Evolutionary conservation across 2,113 vertebrate genomes (phyloP), one percentile per base, ranked within the genome.

Genomic region (Amblyornis subalaris): DNA sequence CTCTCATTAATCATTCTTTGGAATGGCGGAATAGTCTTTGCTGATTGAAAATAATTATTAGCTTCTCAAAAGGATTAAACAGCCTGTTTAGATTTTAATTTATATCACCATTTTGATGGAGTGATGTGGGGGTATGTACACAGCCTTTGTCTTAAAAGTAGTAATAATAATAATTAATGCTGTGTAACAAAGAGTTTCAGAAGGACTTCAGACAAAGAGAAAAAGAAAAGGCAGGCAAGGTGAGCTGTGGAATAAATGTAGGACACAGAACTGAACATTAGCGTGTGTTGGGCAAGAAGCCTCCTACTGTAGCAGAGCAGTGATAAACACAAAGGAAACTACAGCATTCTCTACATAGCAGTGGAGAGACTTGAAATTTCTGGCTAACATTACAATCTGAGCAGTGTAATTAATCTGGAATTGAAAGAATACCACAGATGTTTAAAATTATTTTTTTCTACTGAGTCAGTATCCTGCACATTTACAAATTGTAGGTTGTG

Each of bases 381-480:
- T 98, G 97, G 96, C 96, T 96, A 96, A 89, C 31, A 0, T 96
- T 95, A 95, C 89, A 94, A 97, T 97, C 85, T 85, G 91, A 97
- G 95, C 90, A 96, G 89, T 97, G 89, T 96, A 97, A 98, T 98
- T 98, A 98, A 98, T 98, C 94, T 97, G 95, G 95, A 97, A 98
- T 95, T 86, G 97, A 97, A 98, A 97, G 97, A 98, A 97, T 97
- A 96, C 96, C 97, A 97, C 98, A 98, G 98, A 98, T 98, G 97
- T 98, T 98, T 97, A 98, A 98, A 98, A 98, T 98, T 97, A 97
- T 96, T 97, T 97, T 96, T 97, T 97, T 80, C 92, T 97, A 96
- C 94, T 96, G 95, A 97, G 94, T 98, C 96, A 96, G 97, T 98
- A 96, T 97, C 94, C 95, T 97, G 96, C 93, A 96, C 96, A 96